Conservation (phyloP, 1,140 invertebrate species). For the Drosophila santomea region DNA sequence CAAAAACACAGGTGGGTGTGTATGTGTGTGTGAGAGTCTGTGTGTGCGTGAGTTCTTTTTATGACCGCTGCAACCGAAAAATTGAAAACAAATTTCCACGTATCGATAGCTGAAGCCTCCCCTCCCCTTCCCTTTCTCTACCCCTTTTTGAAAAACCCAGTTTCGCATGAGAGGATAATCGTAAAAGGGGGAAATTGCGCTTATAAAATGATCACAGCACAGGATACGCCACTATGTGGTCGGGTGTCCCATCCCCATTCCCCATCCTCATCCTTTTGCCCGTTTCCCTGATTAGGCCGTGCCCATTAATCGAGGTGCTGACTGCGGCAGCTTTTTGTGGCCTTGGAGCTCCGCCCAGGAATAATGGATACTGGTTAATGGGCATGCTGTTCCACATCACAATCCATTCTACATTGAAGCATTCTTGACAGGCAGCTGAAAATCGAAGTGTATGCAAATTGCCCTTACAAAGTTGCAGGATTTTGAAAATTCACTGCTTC, state of each 20-base stretch:
- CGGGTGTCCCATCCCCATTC: not conserved
- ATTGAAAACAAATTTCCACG: conserved; percentile 81
- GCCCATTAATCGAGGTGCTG: conserved; percentile 51
- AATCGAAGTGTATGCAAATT: conserved; percentile 1
- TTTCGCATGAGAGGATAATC: conserved; percentile 70
- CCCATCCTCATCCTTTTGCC: not conserved
- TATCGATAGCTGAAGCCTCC: conserved; percentile 48
- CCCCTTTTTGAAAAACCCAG: not conserved
- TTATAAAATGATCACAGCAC: conserved; percentile 64
- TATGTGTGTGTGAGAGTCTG: conserved; percentile 18
- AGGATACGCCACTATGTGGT: conserved; percentile 19
- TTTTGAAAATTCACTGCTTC: not conserved
- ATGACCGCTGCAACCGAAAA: conserved; percentile 73
- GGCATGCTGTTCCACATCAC: not conserved
- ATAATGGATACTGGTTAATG: not conserved
- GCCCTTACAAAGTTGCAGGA: conserved; percentile 1
- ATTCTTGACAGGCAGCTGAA: not conserved
- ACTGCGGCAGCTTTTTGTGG: conserved; percentile 53
- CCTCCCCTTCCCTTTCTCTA: not conserved
- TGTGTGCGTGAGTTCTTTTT: conserved; percentile 52
- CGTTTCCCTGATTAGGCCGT: conserved; percentile 50
- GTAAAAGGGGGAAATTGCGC: conserved; percentile 70
- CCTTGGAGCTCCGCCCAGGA: conserved; percentile 2
- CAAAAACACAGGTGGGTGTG: conserved; percentile 27
- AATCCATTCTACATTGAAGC: not conserved